Percentiles rank a stretch among this genome's conserved stretches.
Conservation (phyloP, 2,888 invertebrate genomes). For the Atherix ibis region DNA sequence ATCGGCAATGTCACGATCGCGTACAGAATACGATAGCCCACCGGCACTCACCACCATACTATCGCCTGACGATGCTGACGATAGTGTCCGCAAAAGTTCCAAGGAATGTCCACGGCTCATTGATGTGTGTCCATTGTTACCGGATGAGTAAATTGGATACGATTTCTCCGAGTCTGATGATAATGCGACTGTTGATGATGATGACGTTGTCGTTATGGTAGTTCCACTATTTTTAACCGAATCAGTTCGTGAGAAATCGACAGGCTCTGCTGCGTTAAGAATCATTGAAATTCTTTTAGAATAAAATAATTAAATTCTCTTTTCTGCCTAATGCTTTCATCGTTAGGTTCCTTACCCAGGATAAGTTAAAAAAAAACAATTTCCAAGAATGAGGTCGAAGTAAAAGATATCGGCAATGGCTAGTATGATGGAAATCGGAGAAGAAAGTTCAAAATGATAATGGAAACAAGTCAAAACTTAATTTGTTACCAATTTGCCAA, state of each 20-base stretch:
- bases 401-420: no score
- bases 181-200: constrained; percentile 13
- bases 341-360: no score
- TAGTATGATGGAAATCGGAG: no score
- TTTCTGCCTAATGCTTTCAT: no score
- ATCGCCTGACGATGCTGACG: constrained; percentile 15
- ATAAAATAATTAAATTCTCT: no score
- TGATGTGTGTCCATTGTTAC: not conserved
- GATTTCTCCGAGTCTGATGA: constrained; percentile 15
- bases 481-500: no score
- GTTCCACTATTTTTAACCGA: constrained; percentile 11
- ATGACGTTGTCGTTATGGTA: constrained; percentile 8
- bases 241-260: constrained; percentile 32
- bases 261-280: constrained; percentile 23
- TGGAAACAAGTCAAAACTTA: no score
- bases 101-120: constrained; percentile 6
- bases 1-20: constrained; percentile 13
- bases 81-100: constrained; percentile 12
- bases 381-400: no score
- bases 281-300: not conserved
- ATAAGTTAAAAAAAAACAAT: no score
- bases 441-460: no score
- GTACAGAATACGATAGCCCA: constrained; percentile 3
- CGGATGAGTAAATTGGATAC: constrained; percentile 6
- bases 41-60: constrained; percentile 13